phyloP scores from a whole-genome alignment of 2,797 vertebrate genomes.

The Aeoliscus strigatus region DNA sequence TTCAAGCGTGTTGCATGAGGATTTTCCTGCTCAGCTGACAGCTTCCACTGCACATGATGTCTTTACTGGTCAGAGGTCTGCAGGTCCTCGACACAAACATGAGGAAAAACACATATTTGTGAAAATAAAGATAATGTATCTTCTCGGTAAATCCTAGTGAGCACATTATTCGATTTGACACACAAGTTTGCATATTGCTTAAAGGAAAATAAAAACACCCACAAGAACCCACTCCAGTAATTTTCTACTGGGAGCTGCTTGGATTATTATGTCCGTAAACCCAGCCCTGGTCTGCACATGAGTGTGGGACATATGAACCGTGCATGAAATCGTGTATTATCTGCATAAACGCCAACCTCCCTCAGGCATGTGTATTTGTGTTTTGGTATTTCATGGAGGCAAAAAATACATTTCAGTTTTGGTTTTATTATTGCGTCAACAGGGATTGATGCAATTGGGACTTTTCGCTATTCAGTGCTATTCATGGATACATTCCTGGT shows the following conservation, averaged over 20 bases:
- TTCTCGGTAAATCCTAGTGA: conserved; percentile 8
- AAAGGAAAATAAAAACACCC: conserved; percentile 22
- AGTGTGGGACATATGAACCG: conserved; percentile 23
- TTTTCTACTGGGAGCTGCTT: conserved; percentile 10
- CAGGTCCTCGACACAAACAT: not conserved
- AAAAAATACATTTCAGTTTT: conserved; percentile 10
- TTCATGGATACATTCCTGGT: too few species aligned
- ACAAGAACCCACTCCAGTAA: conserved; percentile 9
- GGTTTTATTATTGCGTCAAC: not conserved
- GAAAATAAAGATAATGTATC: conserved; percentile 4
- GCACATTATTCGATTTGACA: not conserved
- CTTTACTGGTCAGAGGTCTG: conserved; percentile 28
- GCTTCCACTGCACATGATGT: conserved; percentile 22
- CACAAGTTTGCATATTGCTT: conserved; percentile 2
- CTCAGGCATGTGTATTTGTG: conserved; percentile 3
- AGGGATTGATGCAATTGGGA: too few species aligned
- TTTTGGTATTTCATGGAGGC: conserved; percentile 11
- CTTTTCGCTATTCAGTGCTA: too few species aligned
- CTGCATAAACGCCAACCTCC: conserved; percentile 14
- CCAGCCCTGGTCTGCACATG: too few species aligned
- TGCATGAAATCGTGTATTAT: conserved; percentile 6
- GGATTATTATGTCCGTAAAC: conserved; percentile 2
- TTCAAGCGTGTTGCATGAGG: conserved; percentile 53
- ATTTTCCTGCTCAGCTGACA: conserved; percentile 45
- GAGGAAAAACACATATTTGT: too few species aligned